phyloP scores from a whole-genome alignment of 2,113 vertebrate genomes.

The Isichthys henryi region DNA sequence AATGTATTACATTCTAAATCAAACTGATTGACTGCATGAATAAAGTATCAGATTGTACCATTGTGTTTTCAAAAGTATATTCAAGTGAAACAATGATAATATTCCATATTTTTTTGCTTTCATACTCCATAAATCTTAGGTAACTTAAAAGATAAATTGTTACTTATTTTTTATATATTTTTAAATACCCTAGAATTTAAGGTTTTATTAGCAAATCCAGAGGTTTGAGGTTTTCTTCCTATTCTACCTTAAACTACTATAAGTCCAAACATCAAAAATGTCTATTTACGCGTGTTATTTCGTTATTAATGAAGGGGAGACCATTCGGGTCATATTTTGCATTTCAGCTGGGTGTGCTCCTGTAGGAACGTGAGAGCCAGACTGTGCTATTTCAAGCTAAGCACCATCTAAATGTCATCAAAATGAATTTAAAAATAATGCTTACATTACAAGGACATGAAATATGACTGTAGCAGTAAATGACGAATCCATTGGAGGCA shows the following conservation, averaged over 20 bases:
- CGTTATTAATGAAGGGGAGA: not conserved
- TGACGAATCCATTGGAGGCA: conserved; percentile 18
- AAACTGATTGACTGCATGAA: not conserved
- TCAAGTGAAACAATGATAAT: not conserved
- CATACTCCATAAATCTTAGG: not conserved
- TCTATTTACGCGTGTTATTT: not conserved
- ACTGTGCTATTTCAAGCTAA: not conserved
- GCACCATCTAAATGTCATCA: not conserved
- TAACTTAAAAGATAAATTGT: not conserved
- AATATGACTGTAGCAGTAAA: conserved; percentile 41
- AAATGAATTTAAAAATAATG: conserved; percentile 14
- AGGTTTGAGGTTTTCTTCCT: not conserved
- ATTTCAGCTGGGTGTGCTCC: not conserved
- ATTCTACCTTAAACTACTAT: not conserved
- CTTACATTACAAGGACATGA: conserved; percentile 15
- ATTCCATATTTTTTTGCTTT: not conserved
- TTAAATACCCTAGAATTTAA: not conserved
- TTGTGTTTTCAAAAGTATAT: not conserved
- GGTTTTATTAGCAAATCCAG: not conserved
- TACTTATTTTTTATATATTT: not conserved
- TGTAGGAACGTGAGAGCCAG: not conserved
- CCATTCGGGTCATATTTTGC: not conserved
- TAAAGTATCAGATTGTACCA: not conserved
- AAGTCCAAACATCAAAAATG: not conserved
- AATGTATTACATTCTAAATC: not conserved